These are phyloP conservation scores for Callipepla squamata DNA, from an alignment of 2,113 vertebrate genomes.

Conservation along the genomic window DNA sequence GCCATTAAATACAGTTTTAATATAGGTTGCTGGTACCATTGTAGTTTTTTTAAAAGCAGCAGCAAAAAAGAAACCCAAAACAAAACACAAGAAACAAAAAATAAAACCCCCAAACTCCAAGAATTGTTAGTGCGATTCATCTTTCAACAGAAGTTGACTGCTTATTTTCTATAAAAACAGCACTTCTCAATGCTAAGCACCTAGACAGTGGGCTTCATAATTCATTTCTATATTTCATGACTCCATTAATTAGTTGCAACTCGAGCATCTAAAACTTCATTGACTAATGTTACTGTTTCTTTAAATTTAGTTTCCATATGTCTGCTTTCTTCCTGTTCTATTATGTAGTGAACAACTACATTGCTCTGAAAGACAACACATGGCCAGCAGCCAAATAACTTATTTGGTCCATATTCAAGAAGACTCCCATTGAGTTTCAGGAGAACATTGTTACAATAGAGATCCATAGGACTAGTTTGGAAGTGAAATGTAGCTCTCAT, in stretches of 20 bases:
- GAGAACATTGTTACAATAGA: neutral
- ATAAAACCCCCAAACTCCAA: neutral
- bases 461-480: neutral
- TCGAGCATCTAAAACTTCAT: neutral
- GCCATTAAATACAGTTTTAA: neutral
- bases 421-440: conserved; percentile 15
- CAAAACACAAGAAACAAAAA: neutral
- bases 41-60: neutral
- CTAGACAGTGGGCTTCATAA: neutral
- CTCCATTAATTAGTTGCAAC: conserved; percentile 5
- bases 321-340: conserved; percentile 16
- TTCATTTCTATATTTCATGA: conserved; percentile 22
- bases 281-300: neutral
- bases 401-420: conserved; percentile 35
- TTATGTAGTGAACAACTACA: neutral
- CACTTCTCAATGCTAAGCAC: neutral
- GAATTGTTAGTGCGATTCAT: neutral
- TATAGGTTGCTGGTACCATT: neutral
- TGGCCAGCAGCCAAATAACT: conserved; percentile 45
- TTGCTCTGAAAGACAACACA: conserved; percentile 43
- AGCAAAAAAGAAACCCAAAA: neutral
- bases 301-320: conserved; percentile 42
- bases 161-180: neutral
- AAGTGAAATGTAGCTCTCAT: neutral
- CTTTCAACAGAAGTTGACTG: neutral